phyloP scores from a whole-genome alignment of 2,888 invertebrate species.

The Lampropteryx suffumata region DNA sequence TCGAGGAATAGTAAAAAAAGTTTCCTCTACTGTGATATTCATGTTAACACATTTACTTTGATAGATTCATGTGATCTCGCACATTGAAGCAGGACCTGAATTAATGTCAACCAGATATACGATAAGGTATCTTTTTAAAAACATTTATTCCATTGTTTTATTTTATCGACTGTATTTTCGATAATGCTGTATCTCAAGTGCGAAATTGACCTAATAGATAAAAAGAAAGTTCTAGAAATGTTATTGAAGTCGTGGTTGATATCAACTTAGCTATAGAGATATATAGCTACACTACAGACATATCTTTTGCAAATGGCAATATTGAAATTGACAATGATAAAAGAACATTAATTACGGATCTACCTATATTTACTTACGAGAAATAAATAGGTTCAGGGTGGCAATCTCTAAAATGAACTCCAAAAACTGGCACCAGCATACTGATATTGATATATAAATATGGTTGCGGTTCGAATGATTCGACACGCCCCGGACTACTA shows the following conservation, averaged over 20 bases:
- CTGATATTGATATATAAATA: too few species aligned
- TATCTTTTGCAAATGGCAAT: too few species aligned
- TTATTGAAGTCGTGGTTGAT: constrained; percentile 4
- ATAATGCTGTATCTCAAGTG: constrained; percentile 17
- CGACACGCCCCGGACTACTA: too few species aligned
- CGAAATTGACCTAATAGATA: constrained; percentile 29
- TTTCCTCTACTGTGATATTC: not conserved
- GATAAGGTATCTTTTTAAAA: constrained; percentile 22
- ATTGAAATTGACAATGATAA: too few species aligned
- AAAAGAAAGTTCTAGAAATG: constrained; percentile 26
- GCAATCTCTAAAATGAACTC: too few species aligned
- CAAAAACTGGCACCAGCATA: too few species aligned
- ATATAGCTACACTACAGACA: too few species aligned
- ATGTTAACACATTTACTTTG: constrained; percentile 8
- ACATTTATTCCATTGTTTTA: constrained; percentile 18
- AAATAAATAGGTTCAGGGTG: too few species aligned
- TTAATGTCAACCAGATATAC: constrained; percentile 15
- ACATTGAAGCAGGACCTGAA: constrained; percentile 23
- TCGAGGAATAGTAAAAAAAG: constrained; percentile 11
- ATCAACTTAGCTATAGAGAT: too few species aligned
- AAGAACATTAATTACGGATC: too few species aligned
- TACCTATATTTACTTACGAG: too few species aligned
- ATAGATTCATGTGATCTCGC: constrained; percentile 17
- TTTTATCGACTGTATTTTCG: constrained; percentile 2
- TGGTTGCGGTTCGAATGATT: too few species aligned